phyloP scores from a whole-genome alignment of 2,888 invertebrate genomes.

The Diadegma fenestrale region DNA sequence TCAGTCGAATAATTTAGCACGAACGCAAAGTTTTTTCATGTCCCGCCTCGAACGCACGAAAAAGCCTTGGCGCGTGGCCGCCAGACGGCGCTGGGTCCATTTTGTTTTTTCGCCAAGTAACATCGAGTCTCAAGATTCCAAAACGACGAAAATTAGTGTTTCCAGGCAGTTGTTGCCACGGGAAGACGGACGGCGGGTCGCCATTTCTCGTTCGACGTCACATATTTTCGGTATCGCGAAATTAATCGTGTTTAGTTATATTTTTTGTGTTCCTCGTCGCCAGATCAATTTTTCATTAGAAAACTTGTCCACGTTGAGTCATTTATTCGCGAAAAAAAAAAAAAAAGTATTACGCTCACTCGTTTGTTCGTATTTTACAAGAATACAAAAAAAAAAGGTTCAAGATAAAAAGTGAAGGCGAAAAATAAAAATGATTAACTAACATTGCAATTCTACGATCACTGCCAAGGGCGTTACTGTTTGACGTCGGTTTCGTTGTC shows the following conservation, averaged over 20 bases:
- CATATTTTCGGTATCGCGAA: background rate
- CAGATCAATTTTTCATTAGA: constrained; percentile 3
- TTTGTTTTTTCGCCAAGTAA: background rate
- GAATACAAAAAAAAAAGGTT: constrained; percentile 37
- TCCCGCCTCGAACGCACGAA: background rate
- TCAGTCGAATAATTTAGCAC: background rate
- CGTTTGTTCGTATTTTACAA: constrained; percentile 59
- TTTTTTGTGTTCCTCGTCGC: background rate
- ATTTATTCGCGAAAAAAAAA: constrained; percentile 39
- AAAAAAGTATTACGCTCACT: constrained; percentile 45
- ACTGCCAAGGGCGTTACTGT: constrained; percentile 83
- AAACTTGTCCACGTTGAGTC: constrained; percentile 13
- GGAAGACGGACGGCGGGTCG: constrained; percentile 70
- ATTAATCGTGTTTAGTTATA: background rate
- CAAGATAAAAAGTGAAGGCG: constrained; percentile 28
- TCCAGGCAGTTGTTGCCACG: constrained; percentile 32
- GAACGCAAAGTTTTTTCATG: background rate
- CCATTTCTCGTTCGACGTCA: constrained; percentile 25
- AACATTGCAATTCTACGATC: constrained; percentile 82
- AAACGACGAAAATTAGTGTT: background rate
- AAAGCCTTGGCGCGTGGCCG: background rate
- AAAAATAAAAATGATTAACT: constrained; percentile 47
- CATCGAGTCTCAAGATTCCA: constrained; percentile 39
- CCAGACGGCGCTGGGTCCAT: background rate
- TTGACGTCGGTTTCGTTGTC: constrained; percentile 80